Percentiles rank a stretch among this genome's conserved stretches.
phyloP scores from a whole-genome alignment of 2,888 invertebrate species.

The Sarcophaga rosellei region DNA sequence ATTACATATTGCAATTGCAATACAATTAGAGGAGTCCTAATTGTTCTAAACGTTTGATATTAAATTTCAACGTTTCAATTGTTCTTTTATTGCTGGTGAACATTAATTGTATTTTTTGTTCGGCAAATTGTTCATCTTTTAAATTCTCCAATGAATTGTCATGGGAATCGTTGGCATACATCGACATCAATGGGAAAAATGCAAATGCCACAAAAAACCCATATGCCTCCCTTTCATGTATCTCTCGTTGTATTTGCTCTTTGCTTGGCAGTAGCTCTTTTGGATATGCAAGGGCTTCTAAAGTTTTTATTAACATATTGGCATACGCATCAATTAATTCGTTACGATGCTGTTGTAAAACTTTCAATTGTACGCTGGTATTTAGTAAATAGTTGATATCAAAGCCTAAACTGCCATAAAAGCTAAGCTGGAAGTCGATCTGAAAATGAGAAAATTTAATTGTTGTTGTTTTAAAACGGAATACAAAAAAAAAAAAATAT shows the following conservation, averaged over 20 bases:
- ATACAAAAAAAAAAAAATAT: neutral
- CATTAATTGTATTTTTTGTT: constrained; percentile 78
- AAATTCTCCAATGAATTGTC: constrained; percentile 78
- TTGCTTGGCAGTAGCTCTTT: constrained; percentile 71
- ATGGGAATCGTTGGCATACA: constrained; percentile 77
- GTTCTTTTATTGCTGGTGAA: constrained; percentile 77
- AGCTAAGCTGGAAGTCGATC: constrained; percentile 81
- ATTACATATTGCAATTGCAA: neutral
- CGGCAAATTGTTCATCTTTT: constrained; percentile 76
- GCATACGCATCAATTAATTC: constrained; percentile 75
- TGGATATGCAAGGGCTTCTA: constrained; percentile 71
- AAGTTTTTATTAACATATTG: constrained; percentile 71
- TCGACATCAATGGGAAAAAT: constrained; percentile 79
- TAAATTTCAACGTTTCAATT: constrained; percentile 75
- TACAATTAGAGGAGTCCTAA: constrained; percentile 74
- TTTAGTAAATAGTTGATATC: constrained; percentile 81
- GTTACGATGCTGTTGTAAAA: constrained; percentile 73
- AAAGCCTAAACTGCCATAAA: constrained; percentile 79
- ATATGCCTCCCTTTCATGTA: constrained; percentile 76
- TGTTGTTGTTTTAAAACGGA: too few relatives aligned
- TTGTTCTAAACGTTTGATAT: constrained; percentile 75
- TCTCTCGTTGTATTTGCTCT: constrained; percentile 74
- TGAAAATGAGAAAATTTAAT: constrained; percentile 57
- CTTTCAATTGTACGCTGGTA: constrained; percentile 78
- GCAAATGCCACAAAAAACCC: constrained; percentile 80